Base-by-base conservation (phyloP, 2,797 vertebrate species). In the Prionace glauca region DNA sequence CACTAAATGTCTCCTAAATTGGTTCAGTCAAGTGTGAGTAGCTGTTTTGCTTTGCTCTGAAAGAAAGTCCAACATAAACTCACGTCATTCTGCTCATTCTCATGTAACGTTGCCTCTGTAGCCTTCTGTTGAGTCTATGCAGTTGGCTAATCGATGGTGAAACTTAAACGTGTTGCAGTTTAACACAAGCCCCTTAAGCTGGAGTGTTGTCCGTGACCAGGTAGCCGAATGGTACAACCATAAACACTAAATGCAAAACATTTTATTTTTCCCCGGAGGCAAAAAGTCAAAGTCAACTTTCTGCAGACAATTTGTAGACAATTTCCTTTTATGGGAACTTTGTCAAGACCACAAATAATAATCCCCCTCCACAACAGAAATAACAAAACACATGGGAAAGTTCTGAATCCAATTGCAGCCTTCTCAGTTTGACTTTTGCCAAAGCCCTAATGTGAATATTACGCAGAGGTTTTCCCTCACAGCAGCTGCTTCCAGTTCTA, bases 241-340 rank as follows among this genome's bases (percentile, higher is more conserved):
- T 26, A 90, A 56, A 32, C 56, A 56, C 22, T 12, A 5, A 36
- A n/a, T 60, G 1, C 56, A 16, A 14, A 32, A 36, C 3, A n/a
- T 9, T 14, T n/a, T n/a, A 65, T 50, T 45, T 72, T 45, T 50
- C 36, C 3, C 3, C 10, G 12, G 5, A 72, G 41, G 36, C n/a
- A 20, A 11, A 36, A 93, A 36, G 67, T 74, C 67, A 32, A 22
- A 50, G 14, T 45, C 92, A 65, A n/a, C 60, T 36, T 81, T 81
- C 87, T 45, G 67, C 92, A 14, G 18, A 29, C 92, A 29, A 45
- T 11, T 18, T 71, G 92, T 50, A 56, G 11, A 50, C 10, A 50
- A 29, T 74, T 93, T 36, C 60, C 92, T 72, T 94, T 72, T 94
- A 94, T 71, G 92, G 92, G 26, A 94, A 50, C 8, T 22, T 72